Evolutionary conservation across 1,140 invertebrate genomes (phyloP).

Genomic region (Dreissena polymorpha): DNA sequence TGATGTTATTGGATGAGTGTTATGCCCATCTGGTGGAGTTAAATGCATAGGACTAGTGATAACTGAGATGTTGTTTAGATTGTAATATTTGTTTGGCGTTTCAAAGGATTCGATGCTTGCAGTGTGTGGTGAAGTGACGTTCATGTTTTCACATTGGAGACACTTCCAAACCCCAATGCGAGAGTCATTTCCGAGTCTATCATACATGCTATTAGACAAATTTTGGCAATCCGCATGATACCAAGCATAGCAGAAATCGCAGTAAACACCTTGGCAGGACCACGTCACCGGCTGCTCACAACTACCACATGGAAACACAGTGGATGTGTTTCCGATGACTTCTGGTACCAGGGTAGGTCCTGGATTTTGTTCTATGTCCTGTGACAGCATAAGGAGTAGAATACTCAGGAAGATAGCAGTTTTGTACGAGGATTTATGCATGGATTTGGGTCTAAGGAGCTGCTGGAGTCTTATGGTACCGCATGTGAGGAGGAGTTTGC

Average conservation of each 20-base stretch:
- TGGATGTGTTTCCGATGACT: too few relatives aligned
- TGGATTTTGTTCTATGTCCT: too few relatives aligned
- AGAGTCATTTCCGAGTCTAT: too few relatives aligned
- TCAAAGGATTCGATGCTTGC: background rate
- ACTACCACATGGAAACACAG: too few relatives aligned
- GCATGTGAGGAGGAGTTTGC: conserved; percentile 34
- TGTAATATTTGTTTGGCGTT: conserved; percentile 5
- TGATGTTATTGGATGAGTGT: background rate
- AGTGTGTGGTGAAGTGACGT: background rate
- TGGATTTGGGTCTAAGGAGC: conserved; percentile 34
- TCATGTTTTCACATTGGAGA: conserved; percentile 17
- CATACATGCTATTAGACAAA: too few relatives aligned
- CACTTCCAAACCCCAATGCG: conserved; percentile 8
- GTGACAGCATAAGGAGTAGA: too few relatives aligned
- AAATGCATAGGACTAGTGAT: background rate
- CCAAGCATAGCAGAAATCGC: too few relatives aligned
- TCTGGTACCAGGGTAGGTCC: too few relatives aligned
- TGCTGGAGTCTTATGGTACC: conserved; percentile 9
- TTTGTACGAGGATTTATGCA: background rate
- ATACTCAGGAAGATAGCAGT: too few relatives aligned
- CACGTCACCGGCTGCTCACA: too few relatives aligned
- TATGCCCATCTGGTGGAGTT: background rate
- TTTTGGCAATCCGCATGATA: too few relatives aligned
- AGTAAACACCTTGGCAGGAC: too few relatives aligned
- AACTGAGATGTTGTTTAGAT: background rate